Percentiles rank a stretch among this genome's conserved stretches.
Evolutionary conservation across 2,888 invertebrate genomes (phyloP).

Genomic region (Achlya flavicornis): DNA sequence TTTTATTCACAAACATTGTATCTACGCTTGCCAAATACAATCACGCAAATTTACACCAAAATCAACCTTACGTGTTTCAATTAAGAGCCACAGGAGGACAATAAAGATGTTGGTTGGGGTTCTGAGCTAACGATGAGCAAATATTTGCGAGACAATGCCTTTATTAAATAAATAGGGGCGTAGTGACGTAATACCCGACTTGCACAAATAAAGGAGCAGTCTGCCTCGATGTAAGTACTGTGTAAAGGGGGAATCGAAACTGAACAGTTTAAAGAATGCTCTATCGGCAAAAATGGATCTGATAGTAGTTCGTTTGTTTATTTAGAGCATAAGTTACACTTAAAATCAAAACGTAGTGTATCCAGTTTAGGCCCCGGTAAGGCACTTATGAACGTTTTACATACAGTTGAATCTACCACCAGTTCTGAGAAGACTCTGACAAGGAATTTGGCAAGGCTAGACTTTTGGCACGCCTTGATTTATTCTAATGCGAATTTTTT

Average conservation of each 20-base stretch:
- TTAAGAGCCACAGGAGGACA: not conserved
- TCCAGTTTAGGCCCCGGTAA: too few species aligned
- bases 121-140: conserved; percentile 63
- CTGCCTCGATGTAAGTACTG: conserved; percentile 5
- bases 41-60: not conserved
- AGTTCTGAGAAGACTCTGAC: too few species aligned
- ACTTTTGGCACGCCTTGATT: too few species aligned
- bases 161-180: conserved; percentile 60
- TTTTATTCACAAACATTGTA: conserved; percentile 3
- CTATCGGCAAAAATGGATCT: too few species aligned
- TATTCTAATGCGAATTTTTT: too few species aligned
- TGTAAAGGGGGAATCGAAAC: not conserved
- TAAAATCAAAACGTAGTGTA: too few species aligned
- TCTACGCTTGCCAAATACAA: not conserved
- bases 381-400: too few species aligned
- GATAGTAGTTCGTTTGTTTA: too few species aligned
- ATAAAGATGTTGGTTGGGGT: conserved; percentile 16
- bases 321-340: too few species aligned
- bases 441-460: too few species aligned
- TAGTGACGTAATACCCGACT: conserved; percentile 37
- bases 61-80: not conserved
- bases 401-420: too few species aligned
- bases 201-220: conserved; percentile 37
- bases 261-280: not conserved
- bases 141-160: conserved; percentile 62